Evolutionary conservation across 2,113 vertebrate genomes (phyloP).

Genomic region (Salvator merianae): DNA sequence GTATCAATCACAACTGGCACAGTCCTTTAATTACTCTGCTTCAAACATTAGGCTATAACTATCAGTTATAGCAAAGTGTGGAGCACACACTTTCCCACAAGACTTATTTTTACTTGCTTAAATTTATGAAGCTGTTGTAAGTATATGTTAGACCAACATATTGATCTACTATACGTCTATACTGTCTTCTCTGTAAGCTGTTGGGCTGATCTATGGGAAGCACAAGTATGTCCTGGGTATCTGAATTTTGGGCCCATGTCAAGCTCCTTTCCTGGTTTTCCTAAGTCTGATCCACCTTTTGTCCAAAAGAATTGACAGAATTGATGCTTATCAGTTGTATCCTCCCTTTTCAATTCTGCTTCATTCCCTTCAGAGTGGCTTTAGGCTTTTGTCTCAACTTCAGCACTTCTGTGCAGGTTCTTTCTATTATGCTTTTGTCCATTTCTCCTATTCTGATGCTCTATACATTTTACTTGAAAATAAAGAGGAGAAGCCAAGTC

Average conservation of each 20-base stretch:
- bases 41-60: background rate
- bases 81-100: background rate
- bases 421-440: background rate
- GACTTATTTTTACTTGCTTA: background rate
- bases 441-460: background rate
- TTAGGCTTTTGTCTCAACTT: no score
- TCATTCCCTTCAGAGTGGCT: background rate
- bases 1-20: background rate
- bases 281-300: background rate
- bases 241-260: background rate
- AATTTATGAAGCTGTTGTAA: background rate
- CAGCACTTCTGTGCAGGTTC: background rate
- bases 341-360: background rate
- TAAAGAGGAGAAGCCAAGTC: background rate
- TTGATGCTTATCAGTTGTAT: background rate
- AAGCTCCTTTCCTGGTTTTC: no score
- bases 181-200: background rate
- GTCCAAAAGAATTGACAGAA: background rate
- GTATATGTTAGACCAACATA: background rate
- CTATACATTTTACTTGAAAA: background rate
- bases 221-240: background rate
- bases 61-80: background rate
- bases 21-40: background rate
- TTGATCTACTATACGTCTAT: no score
- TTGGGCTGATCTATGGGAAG: background rate